A percentile compares a stretch with the other conserved stretches of the same genome.
These are phyloP conservation scores for Notodonta ziczac DNA, from an alignment of 2,888 invertebrate species.

Conservation along the genomic window DNA sequence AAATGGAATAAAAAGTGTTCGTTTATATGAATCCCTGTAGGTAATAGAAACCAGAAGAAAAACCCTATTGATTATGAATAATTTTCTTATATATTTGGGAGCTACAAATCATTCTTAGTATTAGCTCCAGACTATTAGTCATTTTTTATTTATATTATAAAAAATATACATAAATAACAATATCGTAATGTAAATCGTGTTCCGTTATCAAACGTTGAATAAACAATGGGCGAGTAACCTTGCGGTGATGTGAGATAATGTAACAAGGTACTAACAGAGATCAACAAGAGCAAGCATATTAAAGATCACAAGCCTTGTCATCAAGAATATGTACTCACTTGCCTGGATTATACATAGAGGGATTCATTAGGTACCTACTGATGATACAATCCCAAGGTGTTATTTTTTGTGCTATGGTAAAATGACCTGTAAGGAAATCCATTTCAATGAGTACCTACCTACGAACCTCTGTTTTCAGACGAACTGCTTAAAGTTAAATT, in stretches of 20 bases:
- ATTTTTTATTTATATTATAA: neutral
- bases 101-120: no score
- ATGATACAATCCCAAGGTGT: neutral
- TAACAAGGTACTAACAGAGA: constrained; percentile 44
- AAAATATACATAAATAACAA: neutral
- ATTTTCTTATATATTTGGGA: no score
- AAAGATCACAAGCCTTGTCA: constrained; percentile 23
- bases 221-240: constrained; percentile 73
- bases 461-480: constrained; percentile 38
- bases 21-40: no score
- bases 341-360: neutral
- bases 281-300: constrained; percentile 48
- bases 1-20: no score
- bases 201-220: constrained; percentile 66
- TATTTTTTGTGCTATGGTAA: neutral
- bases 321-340: neutral
- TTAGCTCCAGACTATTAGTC: neutral
- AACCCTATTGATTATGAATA: no score
- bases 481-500: constrained; percentile 28
- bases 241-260: constrained; percentile 59
- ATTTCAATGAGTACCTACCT: constrained; percentile 27
- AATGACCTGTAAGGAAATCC: constrained; percentile 27
- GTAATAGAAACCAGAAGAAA: no score
- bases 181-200: constrained; percentile 28
- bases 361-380: neutral